phyloP scores from a whole-genome alignment of 2,113 vertebrate species.

The Campylorhamphus procurvoides region DNA sequence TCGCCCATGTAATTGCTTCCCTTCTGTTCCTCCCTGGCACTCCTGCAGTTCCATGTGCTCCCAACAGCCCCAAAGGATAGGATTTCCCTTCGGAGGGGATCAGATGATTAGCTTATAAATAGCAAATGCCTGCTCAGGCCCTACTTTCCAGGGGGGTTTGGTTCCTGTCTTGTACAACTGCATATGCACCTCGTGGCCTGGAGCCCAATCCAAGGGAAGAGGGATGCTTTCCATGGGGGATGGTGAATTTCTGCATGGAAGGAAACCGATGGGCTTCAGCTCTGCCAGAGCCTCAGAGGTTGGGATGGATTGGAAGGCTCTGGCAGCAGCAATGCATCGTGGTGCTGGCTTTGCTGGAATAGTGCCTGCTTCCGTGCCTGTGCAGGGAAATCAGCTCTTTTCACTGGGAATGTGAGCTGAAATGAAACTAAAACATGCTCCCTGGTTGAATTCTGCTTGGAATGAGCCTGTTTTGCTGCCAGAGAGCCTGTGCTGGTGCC shows the following conservation, averaged over 20 bases:
- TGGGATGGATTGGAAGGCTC: background rate
- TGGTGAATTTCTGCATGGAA: background rate
- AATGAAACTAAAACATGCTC: background rate
- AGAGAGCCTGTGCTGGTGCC: background rate
- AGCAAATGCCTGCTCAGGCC: constrained; percentile 35
- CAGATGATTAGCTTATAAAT: constrained; percentile 58
- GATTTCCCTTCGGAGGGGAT: constrained; percentile 39
- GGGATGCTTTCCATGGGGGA: background rate
- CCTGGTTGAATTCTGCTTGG: background rate
- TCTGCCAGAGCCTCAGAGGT: background rate
- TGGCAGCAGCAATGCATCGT: fast-evolving
- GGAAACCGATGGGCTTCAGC: background rate
- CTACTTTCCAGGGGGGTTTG: background rate
- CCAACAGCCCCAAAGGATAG: background rate
- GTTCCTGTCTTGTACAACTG: background rate
- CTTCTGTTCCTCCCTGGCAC: background rate
- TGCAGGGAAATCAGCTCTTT: fast-evolving
- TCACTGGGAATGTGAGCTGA: background rate
- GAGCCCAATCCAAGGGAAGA: background rate
- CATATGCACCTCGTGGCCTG: fast-evolving
- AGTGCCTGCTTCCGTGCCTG: background rate
- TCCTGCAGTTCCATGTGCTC: background rate
- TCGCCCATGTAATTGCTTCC: fast-evolving
- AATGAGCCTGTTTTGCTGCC: background rate
- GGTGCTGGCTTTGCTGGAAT: fast-evolving